Base-by-base conservation (phyloP, 2,113 vertebrate species). In the Prinia subflava region DNA sequence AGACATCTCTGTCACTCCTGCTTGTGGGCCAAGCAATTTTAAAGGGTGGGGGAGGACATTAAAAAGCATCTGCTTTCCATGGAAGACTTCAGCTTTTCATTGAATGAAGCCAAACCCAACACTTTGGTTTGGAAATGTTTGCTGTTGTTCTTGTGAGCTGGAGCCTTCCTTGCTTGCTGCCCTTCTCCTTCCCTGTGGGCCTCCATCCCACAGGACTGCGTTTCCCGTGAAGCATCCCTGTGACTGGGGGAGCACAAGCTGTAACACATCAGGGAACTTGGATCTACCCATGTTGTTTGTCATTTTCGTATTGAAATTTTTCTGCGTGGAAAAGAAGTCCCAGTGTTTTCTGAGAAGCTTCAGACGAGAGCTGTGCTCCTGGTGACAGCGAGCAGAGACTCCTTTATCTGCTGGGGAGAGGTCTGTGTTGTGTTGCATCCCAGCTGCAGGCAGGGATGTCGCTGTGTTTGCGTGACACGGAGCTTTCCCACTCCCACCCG, bases 31-130 rank as follows among this genome's bases (percentile, higher is more conserved):
- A 92, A 94, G 59, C 75, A 62, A 53, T 95, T 95, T 87, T 68
- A 87, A 60, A 57, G 89, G 74, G 49, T 92, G 80, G 94, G 69
- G 87, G 39, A 92, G 77, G 92, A 83, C 44, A 56, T 94, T 93
- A 86, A 89, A 92, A 96, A 89, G 95, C 96, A 96, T 94, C 95
- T 97, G 96, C 93, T 97, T 95, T 89, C 74, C 53, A 76, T 87
- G 91, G 81, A 92, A 89, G 77, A 41, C 87, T 94, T 84, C 41
- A 89, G 81, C 65, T 95, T 89, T 84, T 89, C 77, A 46, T 23
- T 84, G 81, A 91, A 53, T 9, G 62, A 68, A 96, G 91, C 92
- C 95, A 97, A 94, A 92, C 65, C 47, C 83, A n/a, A 75, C 3
- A 3, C 90, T 92, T 89, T 68, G 80, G 83, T 89, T 95, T 81